phyloP scores from a whole-genome alignment of 2,113 vertebrate genomes.

The Corydoras maculifer region DNA sequence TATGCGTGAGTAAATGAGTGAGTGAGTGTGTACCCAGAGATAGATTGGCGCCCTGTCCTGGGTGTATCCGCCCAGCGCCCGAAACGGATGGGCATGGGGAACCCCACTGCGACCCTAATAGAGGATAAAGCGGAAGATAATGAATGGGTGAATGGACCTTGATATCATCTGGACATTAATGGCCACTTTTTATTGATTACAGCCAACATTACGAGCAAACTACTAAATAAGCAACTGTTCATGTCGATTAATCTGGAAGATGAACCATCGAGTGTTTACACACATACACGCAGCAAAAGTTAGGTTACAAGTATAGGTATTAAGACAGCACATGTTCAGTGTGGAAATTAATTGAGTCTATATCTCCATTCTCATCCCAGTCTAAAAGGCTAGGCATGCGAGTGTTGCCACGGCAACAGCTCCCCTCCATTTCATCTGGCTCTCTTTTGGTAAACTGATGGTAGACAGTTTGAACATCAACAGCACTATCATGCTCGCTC shows the following conservation, averaged over 20 bases:
- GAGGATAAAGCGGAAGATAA: no score
- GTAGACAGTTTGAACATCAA: conserved; percentile 20
- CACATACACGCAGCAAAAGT: neutral
- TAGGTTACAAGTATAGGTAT: neutral
- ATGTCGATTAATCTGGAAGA: neutral
- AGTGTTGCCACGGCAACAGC: conserved; percentile 35
- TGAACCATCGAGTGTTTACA: neutral
- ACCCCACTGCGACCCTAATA: no score
- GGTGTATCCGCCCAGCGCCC: no score
- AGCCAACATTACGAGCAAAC: no score
- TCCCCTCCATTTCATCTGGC: conserved; percentile 30
- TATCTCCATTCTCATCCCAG: conserved; percentile 2
- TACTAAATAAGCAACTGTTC: no score
- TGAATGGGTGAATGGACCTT: no score
- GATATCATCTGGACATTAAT: no score
- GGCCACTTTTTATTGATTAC: no score
- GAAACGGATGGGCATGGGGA: no score
- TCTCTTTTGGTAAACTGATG: conserved; percentile 21
- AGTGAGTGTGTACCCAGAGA: no score
- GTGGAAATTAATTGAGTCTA: neutral
- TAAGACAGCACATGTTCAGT: neutral
- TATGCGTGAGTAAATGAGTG: no score
- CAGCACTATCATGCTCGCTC: conserved; percentile 14
- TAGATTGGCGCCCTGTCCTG: no score
- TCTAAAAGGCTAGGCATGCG: conserved; percentile 7